These are phyloP conservation scores for Elephas maximus DNA, from an alignment of 2,113 vertebrate species.

Conservation along the genomic window DNA sequence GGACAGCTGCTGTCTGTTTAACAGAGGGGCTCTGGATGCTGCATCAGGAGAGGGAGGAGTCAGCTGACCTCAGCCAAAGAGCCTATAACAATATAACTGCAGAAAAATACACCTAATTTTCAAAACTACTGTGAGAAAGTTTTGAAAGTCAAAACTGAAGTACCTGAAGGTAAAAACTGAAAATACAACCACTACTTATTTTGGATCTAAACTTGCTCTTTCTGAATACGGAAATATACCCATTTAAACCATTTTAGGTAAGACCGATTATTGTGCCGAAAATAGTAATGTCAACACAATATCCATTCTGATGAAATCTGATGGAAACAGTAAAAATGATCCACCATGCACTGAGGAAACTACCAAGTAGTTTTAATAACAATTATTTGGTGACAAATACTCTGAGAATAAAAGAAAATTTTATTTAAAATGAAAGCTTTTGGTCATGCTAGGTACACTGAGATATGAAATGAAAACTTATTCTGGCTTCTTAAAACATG, in stretches of 20 bases:
- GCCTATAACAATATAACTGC: neutral
- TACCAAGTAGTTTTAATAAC: slow-evolving; percentile 1
- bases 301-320: neutral
- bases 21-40: neutral
- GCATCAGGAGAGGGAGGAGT: neutral
- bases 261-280: neutral
- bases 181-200: neutral
- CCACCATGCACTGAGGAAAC: neutral
- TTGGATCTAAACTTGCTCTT: slow-evolving; percentile 15
- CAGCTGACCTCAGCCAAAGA: neutral
- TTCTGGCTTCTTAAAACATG: neutral
- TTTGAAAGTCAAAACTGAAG: neutral
- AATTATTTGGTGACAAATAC: neutral
- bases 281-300: neutral
- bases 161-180: neutral
- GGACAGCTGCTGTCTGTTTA: neutral
- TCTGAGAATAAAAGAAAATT: slow-evolving; percentile 6
- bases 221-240: neutral
- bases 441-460: neutral
- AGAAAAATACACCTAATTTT: neutral
- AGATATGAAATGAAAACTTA: neutral
- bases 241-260: neutral
- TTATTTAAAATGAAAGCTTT: neutral
- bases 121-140: neutral
- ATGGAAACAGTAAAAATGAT: neutral